Evolutionary conservation across 1,140 invertebrate genomes (phyloP), one percentile per base, ranked within the genome.

Genomic region (Procambarus virginalis): DNA sequence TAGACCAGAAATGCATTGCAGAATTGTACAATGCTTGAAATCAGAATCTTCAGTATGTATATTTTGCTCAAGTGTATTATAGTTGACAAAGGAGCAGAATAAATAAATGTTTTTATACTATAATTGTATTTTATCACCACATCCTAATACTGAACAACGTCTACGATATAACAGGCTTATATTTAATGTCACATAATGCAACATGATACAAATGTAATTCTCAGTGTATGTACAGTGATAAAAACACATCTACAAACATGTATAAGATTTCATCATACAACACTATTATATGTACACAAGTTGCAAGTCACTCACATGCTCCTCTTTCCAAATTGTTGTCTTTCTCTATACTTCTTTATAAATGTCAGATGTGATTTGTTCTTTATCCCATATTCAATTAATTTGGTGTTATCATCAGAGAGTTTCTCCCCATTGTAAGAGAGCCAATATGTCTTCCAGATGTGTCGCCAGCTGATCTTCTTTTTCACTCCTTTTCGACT

Each of bases 391-490:
- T 68, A 17, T 73, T 87, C 86, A 22, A 81, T 60, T 6, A 87
- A 20, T 73, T 70, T 87, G n/a, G 45, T 46, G 12, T 80, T 70
- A 46, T 87, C 76, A 80, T 87, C 58, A 34, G 60, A 68, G n/a
- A 87, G 10, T 51, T 77, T 81, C n/a, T 87, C 86, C 55, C 64
- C 64, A 55, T 87, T 60, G 17, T 70, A 73, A 46, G 60, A 79
- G 5, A 87, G 49, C 86, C 86, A 87, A 22, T 87, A 81, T 48
- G 51, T 73, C 49, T 80, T 87, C 86, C 86, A 87, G 10, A 87
- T 55, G 45, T 87, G 81, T n/a, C 55, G 60, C 86, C 86, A 87
- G 49, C 78, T 87, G 12, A 87, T 80, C n/a, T 80, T 87, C 8
- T 87, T 87, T 10, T 80, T 87, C 12, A 73, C 77, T 80, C 86